A percentile compares a stretch with the other conserved stretches of the same genome.
Conservation (phyloP, 2,113 vertebrate genomes). For the Oryzias melastigma region DNA sequence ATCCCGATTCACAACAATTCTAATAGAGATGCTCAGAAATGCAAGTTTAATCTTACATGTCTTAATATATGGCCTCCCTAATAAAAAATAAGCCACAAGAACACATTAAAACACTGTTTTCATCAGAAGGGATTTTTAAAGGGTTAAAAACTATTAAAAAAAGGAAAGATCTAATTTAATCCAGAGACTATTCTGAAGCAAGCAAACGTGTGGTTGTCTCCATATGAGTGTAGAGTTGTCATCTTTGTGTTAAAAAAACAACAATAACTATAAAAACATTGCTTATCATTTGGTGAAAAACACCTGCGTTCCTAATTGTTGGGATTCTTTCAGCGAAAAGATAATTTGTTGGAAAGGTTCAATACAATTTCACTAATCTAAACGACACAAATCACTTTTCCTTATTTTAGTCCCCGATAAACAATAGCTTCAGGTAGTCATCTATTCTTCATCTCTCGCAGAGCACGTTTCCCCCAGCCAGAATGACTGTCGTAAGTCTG, state of each 20-base stretch:
- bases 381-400: constrained; percentile 32
- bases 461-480: constrained; percentile 30
- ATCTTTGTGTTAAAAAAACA: constrained; percentile 25
- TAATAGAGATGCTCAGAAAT: no score
- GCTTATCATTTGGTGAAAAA: constrained; percentile 2
- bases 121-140: no score
- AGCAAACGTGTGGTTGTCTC: constrained; percentile 4
- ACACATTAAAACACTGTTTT: no score
- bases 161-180: constrained; percentile 18
- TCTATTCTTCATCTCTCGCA: constrained; percentile 29
- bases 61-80: no score
- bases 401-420: constrained; percentile 39
- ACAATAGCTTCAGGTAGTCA: constrained; percentile 29
- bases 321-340: constrained; percentile 30
- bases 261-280: no score
- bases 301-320: constrained; percentile 45
- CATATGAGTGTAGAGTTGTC: constrained; percentile 31
- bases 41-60: no score
- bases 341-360: constrained; percentile 38
- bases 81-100: no score
- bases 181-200: constrained; percentile 8
- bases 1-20: no score
- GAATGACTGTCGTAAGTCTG: constrained; percentile 38
- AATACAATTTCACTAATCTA: constrained; percentile 28
- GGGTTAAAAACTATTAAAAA: not conserved